Percentiles rank a stretch among this genome's conserved stretches.
Conservation (phyloP, 2,888 invertebrate species). For the Lasioglossum lativentre region DNA sequence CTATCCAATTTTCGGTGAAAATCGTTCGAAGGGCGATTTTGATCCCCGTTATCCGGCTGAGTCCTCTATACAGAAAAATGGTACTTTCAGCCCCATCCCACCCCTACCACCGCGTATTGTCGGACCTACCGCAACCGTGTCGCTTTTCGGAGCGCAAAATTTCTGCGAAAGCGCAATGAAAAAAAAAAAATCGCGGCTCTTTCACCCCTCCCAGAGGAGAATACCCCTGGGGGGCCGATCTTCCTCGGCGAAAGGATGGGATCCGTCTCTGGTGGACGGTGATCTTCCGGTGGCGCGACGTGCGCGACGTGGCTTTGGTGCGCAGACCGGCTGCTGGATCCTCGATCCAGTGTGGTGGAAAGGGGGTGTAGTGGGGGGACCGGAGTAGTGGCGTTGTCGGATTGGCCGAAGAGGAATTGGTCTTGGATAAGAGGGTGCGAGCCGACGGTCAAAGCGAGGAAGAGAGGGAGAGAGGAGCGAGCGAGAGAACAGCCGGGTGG, state of each 20-base stretch:
- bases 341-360: conserved; percentile 60
- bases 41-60: background rate
- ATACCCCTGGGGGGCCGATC: background rate
- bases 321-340: conserved; percentile 59
- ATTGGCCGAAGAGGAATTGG: conserved; percentile 66
- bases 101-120: background rate
- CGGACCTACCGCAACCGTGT: background rate
- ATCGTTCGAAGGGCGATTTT: background rate
- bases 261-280: conserved; percentile 26
- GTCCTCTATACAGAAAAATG: background rate
- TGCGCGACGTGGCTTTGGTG: background rate
- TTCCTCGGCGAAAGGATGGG: conserved; percentile 15
- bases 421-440: conserved; percentile 58
- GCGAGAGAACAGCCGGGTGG: conserved; percentile 49
- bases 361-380: conserved; percentile 43
- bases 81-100: background rate
- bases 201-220: background rate
- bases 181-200: background rate
- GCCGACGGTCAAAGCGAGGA: conserved; percentile 50
- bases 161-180: background rate
- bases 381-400: conserved; percentile 54
- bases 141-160: background rate
- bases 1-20: background rate
- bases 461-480: conserved; percentile 26
- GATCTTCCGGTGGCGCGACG: conserved; percentile 57